A percentile compares a stretch with the other conserved stretches of the same genome.
phyloP scores from a whole-genome alignment of 2,888 invertebrate genomes.

The Eristalinus sepulchralis region DNA sequence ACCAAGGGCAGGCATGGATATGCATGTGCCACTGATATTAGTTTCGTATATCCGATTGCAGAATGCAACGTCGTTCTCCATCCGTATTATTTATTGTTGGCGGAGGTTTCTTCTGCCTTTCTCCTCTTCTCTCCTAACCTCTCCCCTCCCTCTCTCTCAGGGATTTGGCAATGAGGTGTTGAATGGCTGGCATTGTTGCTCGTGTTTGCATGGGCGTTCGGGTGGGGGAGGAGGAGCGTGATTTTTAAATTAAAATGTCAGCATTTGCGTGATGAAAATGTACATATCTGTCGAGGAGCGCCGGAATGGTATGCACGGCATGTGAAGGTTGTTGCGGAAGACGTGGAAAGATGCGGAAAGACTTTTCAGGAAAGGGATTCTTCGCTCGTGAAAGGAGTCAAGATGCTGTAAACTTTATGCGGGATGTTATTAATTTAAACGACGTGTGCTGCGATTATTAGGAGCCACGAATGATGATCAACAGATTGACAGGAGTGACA shows the following conservation, averaged over 20 bases:
- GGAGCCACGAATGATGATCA: too few relatives aligned
- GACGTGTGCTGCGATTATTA: too few relatives aligned
- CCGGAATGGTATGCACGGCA: not conserved
- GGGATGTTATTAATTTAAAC: too few relatives aligned
- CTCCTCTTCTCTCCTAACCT: too few relatives aligned
- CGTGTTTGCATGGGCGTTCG: not conserved
- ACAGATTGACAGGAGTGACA: too few relatives aligned
- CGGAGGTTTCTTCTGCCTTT: not conserved
- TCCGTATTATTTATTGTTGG: conserved; percentile 27
- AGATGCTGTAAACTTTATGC: too few relatives aligned
- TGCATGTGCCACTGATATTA: conserved; percentile 62
- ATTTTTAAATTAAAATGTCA: conserved; percentile 58
- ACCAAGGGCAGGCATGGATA: conserved; percentile 39
- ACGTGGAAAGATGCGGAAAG: not conserved
- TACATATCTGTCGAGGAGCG: not conserved
- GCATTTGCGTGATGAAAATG: conserved; percentile 7
- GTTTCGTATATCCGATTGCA: conserved; percentile 66
- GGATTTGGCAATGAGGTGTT: conserved; percentile 67
- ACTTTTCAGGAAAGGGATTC: too few relatives aligned
- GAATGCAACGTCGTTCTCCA: conserved; percentile 20
- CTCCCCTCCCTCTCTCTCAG: conserved; percentile 7
- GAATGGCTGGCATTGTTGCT: conserved; percentile 64
- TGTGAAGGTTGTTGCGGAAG: not conserved
- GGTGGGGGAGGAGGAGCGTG: not conserved
- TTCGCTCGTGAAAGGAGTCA: too few relatives aligned